phyloP scores from a whole-genome alignment of 2,888 invertebrate species.

The Drosophila nr. medialis region DNA sequence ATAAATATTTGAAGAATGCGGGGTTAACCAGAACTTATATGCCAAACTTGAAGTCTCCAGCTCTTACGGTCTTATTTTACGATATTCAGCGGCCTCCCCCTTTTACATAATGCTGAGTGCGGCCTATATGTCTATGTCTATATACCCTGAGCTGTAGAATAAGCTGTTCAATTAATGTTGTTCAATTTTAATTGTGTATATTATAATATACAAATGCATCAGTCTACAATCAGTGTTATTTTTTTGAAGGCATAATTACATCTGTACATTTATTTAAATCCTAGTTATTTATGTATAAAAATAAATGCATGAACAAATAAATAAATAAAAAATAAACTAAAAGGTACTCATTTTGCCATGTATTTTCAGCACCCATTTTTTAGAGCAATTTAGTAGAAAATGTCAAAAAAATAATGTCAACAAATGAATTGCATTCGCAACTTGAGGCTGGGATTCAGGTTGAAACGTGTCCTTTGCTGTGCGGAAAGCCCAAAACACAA shows the following conservation, averaged over 20 bases:
- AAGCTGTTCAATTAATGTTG: background rate
- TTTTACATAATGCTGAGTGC: background rate
- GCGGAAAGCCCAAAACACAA: conserved; percentile 21
- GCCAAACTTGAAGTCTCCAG: background rate
- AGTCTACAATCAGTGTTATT: background rate
- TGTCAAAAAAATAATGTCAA: conserved; percentile 15
- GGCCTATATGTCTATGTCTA: too few relatives aligned
- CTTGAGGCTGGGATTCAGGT: conserved; percentile 6
- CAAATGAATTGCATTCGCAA: conserved; percentile 39
- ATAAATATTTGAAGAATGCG: background rate
- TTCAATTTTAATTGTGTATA: background rate
- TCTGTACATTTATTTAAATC: background rate
- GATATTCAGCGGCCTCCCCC: background rate
- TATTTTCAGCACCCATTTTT: too few relatives aligned
- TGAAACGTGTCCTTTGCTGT: conserved; percentile 42
- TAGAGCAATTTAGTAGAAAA: background rate
- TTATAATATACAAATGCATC: background rate
- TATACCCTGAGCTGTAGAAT: background rate
- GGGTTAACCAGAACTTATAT: background rate
- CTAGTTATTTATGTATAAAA: background rate
- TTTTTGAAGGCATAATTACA: background rate
- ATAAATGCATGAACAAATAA: background rate
- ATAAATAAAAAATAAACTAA: background rate
- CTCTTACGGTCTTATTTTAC: background rate
- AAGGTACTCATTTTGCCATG: background rate